These are phyloP conservation scores for Phyllopteryx taeniolatus DNA, from an alignment of 2,113 vertebrate genomes.

Conservation along the genomic window DNA sequence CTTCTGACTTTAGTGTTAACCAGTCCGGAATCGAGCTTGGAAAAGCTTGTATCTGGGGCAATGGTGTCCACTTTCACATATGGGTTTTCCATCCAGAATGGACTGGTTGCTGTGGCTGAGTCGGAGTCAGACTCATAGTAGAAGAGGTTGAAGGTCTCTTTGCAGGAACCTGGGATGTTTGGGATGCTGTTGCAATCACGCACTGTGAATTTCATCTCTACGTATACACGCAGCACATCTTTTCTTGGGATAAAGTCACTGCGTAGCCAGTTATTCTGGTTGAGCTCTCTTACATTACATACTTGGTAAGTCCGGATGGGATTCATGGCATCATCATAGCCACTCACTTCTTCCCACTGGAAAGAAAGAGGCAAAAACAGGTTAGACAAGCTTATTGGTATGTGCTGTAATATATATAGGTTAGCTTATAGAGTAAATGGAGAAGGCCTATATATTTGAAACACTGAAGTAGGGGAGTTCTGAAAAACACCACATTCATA, in stretches of 20 bases:
- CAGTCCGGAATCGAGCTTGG: constrained; percentile 85
- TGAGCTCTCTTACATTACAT: constrained; percentile 86
- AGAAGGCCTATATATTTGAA: neutral
- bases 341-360: constrained; percentile 98
- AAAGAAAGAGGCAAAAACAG: constrained; percentile 18
- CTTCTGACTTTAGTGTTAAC: constrained; percentile 96
- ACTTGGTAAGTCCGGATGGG: constrained; percentile 97
- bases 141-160: constrained; percentile 98
- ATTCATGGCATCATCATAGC: constrained; percentile 93
- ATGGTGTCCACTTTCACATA: constrained; percentile 99
- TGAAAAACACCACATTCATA: neutral
- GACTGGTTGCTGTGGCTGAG: constrained; percentile 88
- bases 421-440: neutral
- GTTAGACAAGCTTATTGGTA: constrained; percentile 4
- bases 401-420: neutral
- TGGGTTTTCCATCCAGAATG: constrained; percentile 99
- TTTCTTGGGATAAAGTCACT: constrained; percentile 89
- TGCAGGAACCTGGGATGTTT: constrained; percentile 95
- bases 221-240: constrained; percentile 89
- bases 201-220: constrained; percentile 96
- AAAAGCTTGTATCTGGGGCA: constrained; percentile 94
- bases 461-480: neutral
- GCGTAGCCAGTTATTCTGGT: constrained; percentile 97
- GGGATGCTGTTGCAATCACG: constrained; percentile 97
- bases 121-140: constrained; percentile 94